Evolutionary conservation across 2,888 invertebrate genomes (phyloP).

Genomic region (Acronicta alni): DNA sequence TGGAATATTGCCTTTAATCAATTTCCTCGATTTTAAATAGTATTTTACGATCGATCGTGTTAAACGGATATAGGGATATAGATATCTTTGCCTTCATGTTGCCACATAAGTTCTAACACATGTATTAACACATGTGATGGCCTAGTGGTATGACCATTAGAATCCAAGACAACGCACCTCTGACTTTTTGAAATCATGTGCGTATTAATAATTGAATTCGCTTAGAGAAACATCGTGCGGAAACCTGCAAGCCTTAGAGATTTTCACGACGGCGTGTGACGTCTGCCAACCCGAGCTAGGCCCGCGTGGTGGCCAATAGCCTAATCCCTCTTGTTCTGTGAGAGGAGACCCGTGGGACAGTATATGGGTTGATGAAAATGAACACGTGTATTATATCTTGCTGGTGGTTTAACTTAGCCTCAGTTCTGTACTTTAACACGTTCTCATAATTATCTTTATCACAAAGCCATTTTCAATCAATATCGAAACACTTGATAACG

Average conservation of each 20-base stretch:
- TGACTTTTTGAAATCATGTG: too few species aligned
- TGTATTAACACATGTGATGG: not conserved
- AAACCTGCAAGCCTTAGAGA: too few species aligned
- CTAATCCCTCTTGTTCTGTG: too few species aligned
- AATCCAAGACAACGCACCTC: too few species aligned
- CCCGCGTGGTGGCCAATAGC: too few species aligned
- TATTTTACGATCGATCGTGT: not conserved
- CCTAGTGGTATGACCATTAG: not conserved
- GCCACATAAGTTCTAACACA: slow-evolving; percentile 27
- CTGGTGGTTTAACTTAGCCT: slow-evolving; percentile 1
- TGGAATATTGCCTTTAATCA: not conserved
- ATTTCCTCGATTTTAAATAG: not conserved
- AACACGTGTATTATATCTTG: too few species aligned
- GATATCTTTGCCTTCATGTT: slow-evolving; percentile 23
- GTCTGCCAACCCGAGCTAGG: too few species aligned
- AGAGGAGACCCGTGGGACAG: too few species aligned
- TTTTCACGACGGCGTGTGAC: too few species aligned
- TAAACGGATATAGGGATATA: slow-evolving; percentile 9
- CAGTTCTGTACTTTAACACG: slow-evolving; percentile 1
- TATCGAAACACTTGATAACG: slow-evolving; percentile 38
- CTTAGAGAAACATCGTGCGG: too few species aligned
- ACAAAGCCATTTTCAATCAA: slow-evolving; percentile 45
- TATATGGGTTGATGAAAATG: too few species aligned
- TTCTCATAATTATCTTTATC: slow-evolving; percentile 21
- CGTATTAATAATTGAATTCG: too few species aligned